Evolutionary conservation across 1,140 invertebrate species (phyloP).

Genomic region (Drosophila littoralis): DNA sequence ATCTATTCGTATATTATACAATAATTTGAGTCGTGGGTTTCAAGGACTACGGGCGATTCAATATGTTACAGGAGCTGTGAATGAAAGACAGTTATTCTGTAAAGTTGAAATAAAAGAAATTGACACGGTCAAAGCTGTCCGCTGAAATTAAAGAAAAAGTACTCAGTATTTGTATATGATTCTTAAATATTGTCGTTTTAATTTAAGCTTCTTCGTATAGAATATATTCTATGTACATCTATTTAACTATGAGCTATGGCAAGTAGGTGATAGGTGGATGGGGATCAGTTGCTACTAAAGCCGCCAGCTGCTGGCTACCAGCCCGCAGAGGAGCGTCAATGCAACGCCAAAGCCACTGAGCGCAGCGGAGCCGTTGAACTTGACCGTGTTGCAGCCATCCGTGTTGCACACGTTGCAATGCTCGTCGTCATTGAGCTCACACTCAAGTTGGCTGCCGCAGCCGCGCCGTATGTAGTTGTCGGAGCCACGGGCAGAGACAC

Average conservation of each 20-base stretch:
- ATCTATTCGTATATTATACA: too few species aligned
- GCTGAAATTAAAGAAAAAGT: too few species aligned
- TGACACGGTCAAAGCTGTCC: too few species aligned
- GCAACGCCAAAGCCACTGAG: constrained; percentile 52
- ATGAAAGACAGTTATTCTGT: too few species aligned
- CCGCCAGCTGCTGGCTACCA: constrained; percentile 36
- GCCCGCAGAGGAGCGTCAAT: constrained; percentile 57
- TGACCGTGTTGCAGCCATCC: constrained; percentile 69
- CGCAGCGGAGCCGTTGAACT: constrained; percentile 47
- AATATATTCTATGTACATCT: constrained; percentile 58
- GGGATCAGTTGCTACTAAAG: constrained; percentile 8
- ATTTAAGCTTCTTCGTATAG: constrained; percentile 21
- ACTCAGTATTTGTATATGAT: not conserved
- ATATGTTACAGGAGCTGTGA: too few species aligned
- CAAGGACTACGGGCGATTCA: too few species aligned
- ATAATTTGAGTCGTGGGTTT: too few species aligned
- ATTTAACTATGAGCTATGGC: constrained; percentile 46
- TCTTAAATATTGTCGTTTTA: constrained; percentile 34
- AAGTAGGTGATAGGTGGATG: not conserved
- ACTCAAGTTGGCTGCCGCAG: constrained; percentile 61
- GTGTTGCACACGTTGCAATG: constrained; percentile 62
- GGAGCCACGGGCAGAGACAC: constrained; percentile 37
- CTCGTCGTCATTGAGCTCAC: constrained; percentile 45
- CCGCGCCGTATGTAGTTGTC: constrained; percentile 53
- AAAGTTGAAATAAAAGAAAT: too few species aligned